phyloP scores from a whole-genome alignment of 2,797 vertebrate genomes.

The Lagocephalus sceleratus region DNA sequence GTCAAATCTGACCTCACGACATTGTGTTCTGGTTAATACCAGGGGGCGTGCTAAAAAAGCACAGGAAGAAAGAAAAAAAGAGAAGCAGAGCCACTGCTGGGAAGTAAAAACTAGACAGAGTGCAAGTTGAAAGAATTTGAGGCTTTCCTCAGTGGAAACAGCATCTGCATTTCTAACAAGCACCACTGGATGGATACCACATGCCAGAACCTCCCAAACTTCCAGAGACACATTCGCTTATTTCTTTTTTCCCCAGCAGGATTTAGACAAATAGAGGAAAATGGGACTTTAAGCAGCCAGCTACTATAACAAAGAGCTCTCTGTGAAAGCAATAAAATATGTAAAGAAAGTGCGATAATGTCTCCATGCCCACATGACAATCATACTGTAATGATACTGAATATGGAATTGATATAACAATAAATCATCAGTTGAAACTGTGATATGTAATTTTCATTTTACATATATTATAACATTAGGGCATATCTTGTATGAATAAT shows the following conservation, averaged over 20 bases:
- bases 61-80: constrained; percentile 1
- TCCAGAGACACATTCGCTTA: constrained; percentile 14
- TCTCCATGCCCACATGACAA: constrained; percentile 36
- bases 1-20: constrained; percentile 71
- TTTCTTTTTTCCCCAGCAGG: constrained; percentile 9
- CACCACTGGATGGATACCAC: constrained; percentile 46
- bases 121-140: constrained; percentile 51
- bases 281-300: constrained; percentile 25
- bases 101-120: constrained; percentile 45
- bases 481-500: background rate
- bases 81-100: constrained; percentile 50
- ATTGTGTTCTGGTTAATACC: constrained; percentile 67
- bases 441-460: no score
- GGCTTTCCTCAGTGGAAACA: constrained; percentile 72
- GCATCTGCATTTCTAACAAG: constrained; percentile 52
- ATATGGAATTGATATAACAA: background rate
- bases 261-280: constrained; percentile 66
- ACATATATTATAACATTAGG: no score
- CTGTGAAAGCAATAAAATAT: constrained; percentile 45
- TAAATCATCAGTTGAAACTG: background rate
- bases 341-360: constrained; percentile 8
- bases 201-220: constrained; percentile 51
- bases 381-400: background rate
- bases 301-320: constrained; percentile 63
- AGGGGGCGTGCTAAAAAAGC: constrained; percentile 65